Evolutionary conservation across 1,140 invertebrate species (phyloP), one percentile per base, ranked within the genome.

Genomic region (Leguminivora glycinivorella): DNA sequence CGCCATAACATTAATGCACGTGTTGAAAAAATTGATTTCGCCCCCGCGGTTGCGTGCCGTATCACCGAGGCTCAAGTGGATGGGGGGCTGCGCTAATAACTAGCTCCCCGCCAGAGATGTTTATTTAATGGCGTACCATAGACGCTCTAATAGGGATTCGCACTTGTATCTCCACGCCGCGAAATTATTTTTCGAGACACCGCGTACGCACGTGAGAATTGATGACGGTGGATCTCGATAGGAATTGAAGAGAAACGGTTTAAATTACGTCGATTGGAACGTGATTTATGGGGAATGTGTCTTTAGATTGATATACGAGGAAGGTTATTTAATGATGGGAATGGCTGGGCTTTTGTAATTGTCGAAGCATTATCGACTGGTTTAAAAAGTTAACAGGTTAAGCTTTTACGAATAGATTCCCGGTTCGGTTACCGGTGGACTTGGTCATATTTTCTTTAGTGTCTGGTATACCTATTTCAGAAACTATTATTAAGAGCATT

Each of bases 11-110:
- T 84, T 89, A 89, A 83, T 84, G 85, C 85, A 86, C 83, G 89
- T 87, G 87, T 88, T 84, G 84, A 91, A 91, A 91, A 90, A 91
- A 90, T 90, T 90, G 89, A 89, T 90, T 91, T 91, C 79, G 78
- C 85, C 77, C 81, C 78, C 80, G 80, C 87, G 81, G 76, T 80
- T 88, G 81, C 89, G 89, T 91, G 89, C 89, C 89, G 85, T 91
- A 91, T 91, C 89, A 82, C 79, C 77, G 70, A 67, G 77, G 78
- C 76, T 87, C 82, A 78, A 91, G 89, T 89, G 85, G 81, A 71
- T 82, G 80, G 79, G 88, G 88, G 84, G 82, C 82, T 72, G 77
- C 83, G 86, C 85, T 89, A 89, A 89, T 91, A 89, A 91, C 87
- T 88, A 86, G 81, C 83, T 80, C 81, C 74, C 76, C 75, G 76